Percentiles rank a stretch among this genome's conserved stretches.
These are phyloP conservation scores for Drosophila albomicans DNA, from an alignment of 1,140 invertebrate species.

Conservation along the genomic window DNA sequence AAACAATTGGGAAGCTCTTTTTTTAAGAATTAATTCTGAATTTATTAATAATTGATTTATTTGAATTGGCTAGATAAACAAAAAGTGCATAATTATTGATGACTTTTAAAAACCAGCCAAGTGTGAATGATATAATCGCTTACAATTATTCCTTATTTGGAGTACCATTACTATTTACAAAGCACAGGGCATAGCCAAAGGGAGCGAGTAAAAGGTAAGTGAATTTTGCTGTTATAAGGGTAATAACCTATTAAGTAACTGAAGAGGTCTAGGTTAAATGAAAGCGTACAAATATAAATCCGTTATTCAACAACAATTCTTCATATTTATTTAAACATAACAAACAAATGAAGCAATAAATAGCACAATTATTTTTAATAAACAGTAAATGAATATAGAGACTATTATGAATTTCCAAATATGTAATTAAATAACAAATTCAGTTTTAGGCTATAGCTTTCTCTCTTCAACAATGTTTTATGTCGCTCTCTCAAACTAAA, in stretches of 20 bases:
- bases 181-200: not conserved
- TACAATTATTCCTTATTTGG: not conserved
- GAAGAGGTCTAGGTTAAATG: not conserved
- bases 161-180: not conserved
- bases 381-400: not conserved
- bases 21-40: too few species aligned
- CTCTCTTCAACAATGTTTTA: not conserved
- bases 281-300: not conserved
- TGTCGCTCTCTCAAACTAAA: not conserved
- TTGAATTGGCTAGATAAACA: too few species aligned
- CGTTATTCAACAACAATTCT: not conserved
- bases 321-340: not conserved
- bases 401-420: conserved; percentile 3
- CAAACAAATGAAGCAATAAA: not conserved
- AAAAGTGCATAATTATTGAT: too few species aligned
- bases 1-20: too few species aligned
- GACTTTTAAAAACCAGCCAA: too few species aligned
- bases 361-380: not conserved
- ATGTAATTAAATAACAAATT: conserved; percentile 32
- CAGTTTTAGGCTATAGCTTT: conserved; percentile 9
- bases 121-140: conserved; percentile 39
- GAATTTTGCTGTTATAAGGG: conserved; percentile 1
- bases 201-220: not conserved
- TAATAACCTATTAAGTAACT: conserved; percentile 17
- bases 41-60: too few species aligned